Conservation (phyloP, 2,797 vertebrate species). For the Peromyscus melanophrys region DNA sequence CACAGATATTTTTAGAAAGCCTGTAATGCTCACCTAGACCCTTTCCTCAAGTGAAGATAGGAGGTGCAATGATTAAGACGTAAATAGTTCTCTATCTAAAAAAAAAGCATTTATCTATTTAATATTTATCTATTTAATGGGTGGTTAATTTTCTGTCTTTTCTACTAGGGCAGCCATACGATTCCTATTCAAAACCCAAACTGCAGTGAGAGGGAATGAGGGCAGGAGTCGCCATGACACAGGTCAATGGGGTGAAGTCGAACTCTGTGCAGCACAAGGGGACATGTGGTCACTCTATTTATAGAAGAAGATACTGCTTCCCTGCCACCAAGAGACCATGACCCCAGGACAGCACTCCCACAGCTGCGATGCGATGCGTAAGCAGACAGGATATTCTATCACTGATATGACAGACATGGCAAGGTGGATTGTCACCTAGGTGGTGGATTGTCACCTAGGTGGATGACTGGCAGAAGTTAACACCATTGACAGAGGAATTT, state of each 20-base stretch:
- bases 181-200: slow-evolving; percentile 44
- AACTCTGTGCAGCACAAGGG: slow-evolving; percentile 20
- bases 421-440: not conserved
- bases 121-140: slow-evolving; percentile 51
- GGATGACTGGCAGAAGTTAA: not conserved
- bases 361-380: not conserved
- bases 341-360: not conserved
- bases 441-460: slow-evolving; percentile 4
- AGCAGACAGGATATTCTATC: not conserved
- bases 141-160: slow-evolving; percentile 52
- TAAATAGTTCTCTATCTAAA: not conserved
- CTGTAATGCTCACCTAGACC: slow-evolving; percentile 64
- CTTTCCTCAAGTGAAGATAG: slow-evolving; percentile 69
- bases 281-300: slow-evolving; percentile 69
- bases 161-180: slow-evolving; percentile 15
- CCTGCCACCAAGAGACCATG: not conserved
- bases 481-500: not conserved
- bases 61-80: slow-evolving; percentile 42
- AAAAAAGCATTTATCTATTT: slow-evolving; percentile 20
- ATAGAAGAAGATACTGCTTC: slow-evolving; percentile 67
- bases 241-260: slow-evolving; percentile 37
- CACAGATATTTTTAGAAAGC: slow-evolving; percentile 77
- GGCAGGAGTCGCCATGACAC: not conserved
- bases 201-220: not conserved
- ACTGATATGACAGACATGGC: not conserved